Evolutionary conservation across 2,888 invertebrate species (phyloP).

Genomic region (Pollenia amentaria): DNA sequence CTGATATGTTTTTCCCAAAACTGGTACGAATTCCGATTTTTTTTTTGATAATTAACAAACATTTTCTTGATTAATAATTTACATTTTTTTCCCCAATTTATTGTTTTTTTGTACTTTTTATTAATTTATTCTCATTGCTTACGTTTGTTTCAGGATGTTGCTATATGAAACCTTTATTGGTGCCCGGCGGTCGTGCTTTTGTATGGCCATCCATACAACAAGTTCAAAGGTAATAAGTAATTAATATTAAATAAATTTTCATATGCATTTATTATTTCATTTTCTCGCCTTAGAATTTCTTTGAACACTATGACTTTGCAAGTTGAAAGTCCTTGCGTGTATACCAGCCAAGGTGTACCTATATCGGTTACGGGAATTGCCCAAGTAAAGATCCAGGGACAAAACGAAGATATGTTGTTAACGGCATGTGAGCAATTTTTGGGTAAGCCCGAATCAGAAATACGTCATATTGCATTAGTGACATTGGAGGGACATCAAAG

Average conservation of each 20-base stretch:
- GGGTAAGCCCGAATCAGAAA: constrained; percentile 94
- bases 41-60: too few species aligned
- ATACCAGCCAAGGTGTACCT: constrained; percentile 98
- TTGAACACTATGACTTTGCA: constrained; percentile 98
- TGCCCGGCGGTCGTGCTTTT: constrained; percentile 98
- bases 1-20: too few species aligned
- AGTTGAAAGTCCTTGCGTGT: constrained; percentile 97
- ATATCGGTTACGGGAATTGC: constrained; percentile 99
- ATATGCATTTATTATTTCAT: constrained; percentile 15
- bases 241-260: neutral
- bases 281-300: constrained; percentile 89
- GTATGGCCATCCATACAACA: constrained; percentile 97
- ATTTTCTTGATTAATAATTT: too few species aligned
- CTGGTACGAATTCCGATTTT: too few species aligned
- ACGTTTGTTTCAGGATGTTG: constrained; percentile 92
- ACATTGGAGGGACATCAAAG: constrained; percentile 97
- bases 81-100: too few species aligned
- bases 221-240: constrained; percentile 89
- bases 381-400: constrained; percentile 94
- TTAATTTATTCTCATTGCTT: constrained; percentile 1
- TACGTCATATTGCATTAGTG: constrained; percentile 95
- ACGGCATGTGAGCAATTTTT: constrained; percentile 97
- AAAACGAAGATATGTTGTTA: constrained; percentile 89
- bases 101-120: too few species aligned
- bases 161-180: constrained; percentile 95